Conservation (phyloP, 2,113 vertebrate species). For the Cyrtonyx montezumae region DNA sequence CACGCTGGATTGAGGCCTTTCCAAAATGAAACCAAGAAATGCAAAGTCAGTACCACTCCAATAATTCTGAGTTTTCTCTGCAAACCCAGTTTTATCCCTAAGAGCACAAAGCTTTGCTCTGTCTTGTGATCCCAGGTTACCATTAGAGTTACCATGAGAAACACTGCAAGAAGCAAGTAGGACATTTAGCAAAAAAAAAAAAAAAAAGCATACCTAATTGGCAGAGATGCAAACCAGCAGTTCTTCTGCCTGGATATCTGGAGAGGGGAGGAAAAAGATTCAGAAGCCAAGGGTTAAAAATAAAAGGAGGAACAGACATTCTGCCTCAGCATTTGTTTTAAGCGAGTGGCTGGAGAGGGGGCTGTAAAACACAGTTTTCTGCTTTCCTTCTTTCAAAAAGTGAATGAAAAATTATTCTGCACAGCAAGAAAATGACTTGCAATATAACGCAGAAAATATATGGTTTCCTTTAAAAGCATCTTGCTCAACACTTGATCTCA, state of each 20-base stretch:
- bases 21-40: neutral
- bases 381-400: slow-evolving; percentile 5
- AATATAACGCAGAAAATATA: slow-evolving; percentile 28
- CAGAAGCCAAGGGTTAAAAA: neutral
- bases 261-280: neutral
- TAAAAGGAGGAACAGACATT: neutral
- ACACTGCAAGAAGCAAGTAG: neutral
- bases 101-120: neutral
- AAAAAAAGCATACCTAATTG: neutral
- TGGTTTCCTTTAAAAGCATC: slow-evolving; percentile 38
- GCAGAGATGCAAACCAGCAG: neutral
- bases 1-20: neutral
- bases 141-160: neutral
- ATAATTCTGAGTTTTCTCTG: neutral
- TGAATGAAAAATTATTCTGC: slow-evolving; percentile 36
- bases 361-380: neutral
- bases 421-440: neutral
- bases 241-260: neutral
- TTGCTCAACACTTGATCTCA: slow-evolving; percentile 20
- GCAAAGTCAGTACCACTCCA: neutral
- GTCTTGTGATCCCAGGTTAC: neutral
- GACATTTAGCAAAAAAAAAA: neutral
- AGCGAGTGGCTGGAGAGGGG: neutral
- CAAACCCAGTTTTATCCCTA: neutral
- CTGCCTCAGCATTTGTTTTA: neutral